phyloP scores from a whole-genome alignment of 2,888 invertebrate genomes.

The Silvanus unidentatus region DNA sequence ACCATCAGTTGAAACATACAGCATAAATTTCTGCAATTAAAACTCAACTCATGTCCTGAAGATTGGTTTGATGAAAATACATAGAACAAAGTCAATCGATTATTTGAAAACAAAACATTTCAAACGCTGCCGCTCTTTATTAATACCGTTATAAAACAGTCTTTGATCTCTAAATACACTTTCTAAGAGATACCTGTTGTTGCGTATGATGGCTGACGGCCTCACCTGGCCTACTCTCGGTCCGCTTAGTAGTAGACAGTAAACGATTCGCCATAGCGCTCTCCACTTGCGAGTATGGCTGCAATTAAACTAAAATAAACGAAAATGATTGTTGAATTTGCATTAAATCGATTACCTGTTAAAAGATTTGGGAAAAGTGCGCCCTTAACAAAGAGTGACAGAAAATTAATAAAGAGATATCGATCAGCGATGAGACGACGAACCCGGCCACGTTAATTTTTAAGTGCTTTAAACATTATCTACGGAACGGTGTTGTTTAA shows the following conservation, averaged over 20 bases:
- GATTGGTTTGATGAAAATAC: no score
- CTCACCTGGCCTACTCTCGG: conserved; percentile 21
- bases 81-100: no score
- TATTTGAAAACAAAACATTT: no score
- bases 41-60: no score
- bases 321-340: conserved; percentile 12
- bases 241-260: conserved; percentile 13
- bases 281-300: conserved; percentile 19
- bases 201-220: conserved; percentile 14
- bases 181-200: conserved; percentile 21
- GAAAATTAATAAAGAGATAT: conserved; percentile 12
- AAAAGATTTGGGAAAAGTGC: neutral
- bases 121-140: no score
- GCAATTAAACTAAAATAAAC: conserved; percentile 13
- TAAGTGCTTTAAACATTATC: no score
- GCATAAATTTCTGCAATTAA: no score
- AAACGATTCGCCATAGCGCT: conserved; percentile 23
- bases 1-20: no score
- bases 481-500: no score
- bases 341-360: neutral
- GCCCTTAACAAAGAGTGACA: conserved; percentile 6
- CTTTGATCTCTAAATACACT: conserved; percentile 17
- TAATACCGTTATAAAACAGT: no score
- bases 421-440: conserved; percentile 14
- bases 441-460: conserved; percentile 8